Base-by-base conservation (phyloP, 35 echinoderm and acorn worm species). In the Heliocidaris tuberculata region DNA sequence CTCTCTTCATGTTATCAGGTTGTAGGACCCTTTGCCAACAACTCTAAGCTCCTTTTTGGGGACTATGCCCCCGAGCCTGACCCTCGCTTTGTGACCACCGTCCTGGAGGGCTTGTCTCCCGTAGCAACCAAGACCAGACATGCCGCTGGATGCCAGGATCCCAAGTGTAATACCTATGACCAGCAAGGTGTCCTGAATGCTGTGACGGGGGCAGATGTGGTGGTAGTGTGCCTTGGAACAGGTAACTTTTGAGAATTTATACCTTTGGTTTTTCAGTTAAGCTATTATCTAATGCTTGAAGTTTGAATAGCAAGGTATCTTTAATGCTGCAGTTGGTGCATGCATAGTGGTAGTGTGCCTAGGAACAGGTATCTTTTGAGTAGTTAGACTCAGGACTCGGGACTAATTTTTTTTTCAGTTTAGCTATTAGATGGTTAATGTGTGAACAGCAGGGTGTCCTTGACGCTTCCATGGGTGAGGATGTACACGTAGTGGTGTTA, bases 21-120 rank as follows among this genome's bases (percentile, higher is more conserved):
- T 52, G 97, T 99, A 13, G 98, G 98, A 31, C 98, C 98, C 92
- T 99, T 99, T 93, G 98, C 98, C 49, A 95, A 99, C 50, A 95
- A 87, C 32, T 60, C 95, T 0, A n/a, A 48, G 5, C 89, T 94
- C 13, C 31, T 99, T 4, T 96, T 97, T 85, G 98, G 98, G 31
- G 93, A 96, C 90, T 99, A 97, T 71, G 56, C 96, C 13, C 96
- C 98, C 31, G 32, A 95, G 4, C 93, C 95, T 10, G 96, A 97
- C 30, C 96, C 95, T 13, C 31, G 47, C 17, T 99, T 97, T 88
- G 88, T 95, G 19, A 96, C 90, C 35, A 99, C 94, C 17, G 88
- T 92, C 7, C 91, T 85, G 13, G 31, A 96, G 30, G 98, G 98
- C 0, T 49, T 99, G 48, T 96, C 86, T 31, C 54, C 49, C 4